Evolutionary conservation across 1,140 invertebrate species (phyloP), one percentile per base, ranked within the genome.

Genomic region (Steinernema khuongi): DNA sequence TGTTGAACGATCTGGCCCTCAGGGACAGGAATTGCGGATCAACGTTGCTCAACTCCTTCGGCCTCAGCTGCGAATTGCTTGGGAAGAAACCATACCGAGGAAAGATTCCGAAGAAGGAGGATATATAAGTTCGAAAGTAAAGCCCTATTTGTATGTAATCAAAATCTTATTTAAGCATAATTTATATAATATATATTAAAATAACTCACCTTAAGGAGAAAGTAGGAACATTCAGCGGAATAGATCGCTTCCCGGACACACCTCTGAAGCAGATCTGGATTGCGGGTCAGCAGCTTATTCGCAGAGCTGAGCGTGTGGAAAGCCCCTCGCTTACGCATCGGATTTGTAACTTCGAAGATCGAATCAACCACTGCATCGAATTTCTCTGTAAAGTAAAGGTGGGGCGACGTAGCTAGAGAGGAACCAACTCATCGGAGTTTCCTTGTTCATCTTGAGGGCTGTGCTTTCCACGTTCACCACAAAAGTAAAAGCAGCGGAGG

Each of bases 321-420:
- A 14, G 50, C 50, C 50, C 14, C 14, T 11, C 50, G 50, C 50
- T 26, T 60, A 7, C 50, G 14, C 4, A 60, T 60, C 11, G 50
- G 50, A 60, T 60, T 60, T 60, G 50, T 60, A 2, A 22, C 11
- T 60, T 60, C 50, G 50, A 60, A 60, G 50, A 60, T 60, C 50
- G 50, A 60, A 17, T 60, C 50, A 4, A 60, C 50, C 50, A 60
- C 50, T 7, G 50, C 50, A 22, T 26, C 50, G 26, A 60, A 60
- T 60, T 60, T 60, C 7, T 11, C 50, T 60, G 36, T 11, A 41
- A 41, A 41, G 7, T 41, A n/a, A n/a, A n/a, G n/a, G n/a, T n/a
- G n/a, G n/a, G n/a, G n/a, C n/a, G n/a, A n/a, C n/a, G n/a, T n/a
- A n/a, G n/a, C n/a, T n/a, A n/a, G n/a, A n/a, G n/a, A n/a, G n/a